Base-by-base conservation (phyloP, 2,888 invertebrate genomes). In the Nymphalis urticae region DNA sequence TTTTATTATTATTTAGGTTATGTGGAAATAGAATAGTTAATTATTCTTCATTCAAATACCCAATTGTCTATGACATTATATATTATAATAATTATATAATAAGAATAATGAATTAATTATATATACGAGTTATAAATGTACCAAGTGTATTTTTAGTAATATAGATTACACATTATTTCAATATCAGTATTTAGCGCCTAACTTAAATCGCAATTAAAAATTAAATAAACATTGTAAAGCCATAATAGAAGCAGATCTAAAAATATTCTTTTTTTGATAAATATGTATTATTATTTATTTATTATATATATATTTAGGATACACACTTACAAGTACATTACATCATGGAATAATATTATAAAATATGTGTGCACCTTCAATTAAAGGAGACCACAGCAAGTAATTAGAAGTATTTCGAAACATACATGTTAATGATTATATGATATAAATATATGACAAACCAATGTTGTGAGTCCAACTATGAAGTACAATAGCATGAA, bases 241-340 rank as follows among this genome's bases (percentile, higher is more conserved):
- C 32, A 17, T n/a, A 32, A 32, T 56, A 56, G 32, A 56, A 56
- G 54, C 54, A 56, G 54, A 32, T 32, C 32, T 56, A 32, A 27
- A 24, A 21, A 51, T 21, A 21, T 21, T 51, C 13, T 10, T n/a
- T 2, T 19, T 10, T 51, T 10, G 1, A 51, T 32, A 32, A 5
- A 32, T 32, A 32, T 32, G 19, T 21, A 51, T 21, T 10, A 10
- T 51, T 9, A 51, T 9, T 51, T 1, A n/a, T n/a, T n/a, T n/a
- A n/a, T n/a, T n/a, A n/a, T n/a, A n/a, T n/a, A n/a, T n/a, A n/a
- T n/a, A n/a, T n/a, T n/a, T n/a, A n/a, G n/a, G n/a, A n/a, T n/a
- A n/a, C n/a, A n/a, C n/a, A n/a, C n/a, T n/a, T n/a, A n/a, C n/a
- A n/a, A n/a, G n/a, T n/a, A n/a, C n/a, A n/a, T n/a, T n/a, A n/a